Evolutionary conservation across 2,113 vertebrate species (phyloP), one percentile per base, ranked within the genome.

Genomic region (Pollachius pollachius): DNA sequence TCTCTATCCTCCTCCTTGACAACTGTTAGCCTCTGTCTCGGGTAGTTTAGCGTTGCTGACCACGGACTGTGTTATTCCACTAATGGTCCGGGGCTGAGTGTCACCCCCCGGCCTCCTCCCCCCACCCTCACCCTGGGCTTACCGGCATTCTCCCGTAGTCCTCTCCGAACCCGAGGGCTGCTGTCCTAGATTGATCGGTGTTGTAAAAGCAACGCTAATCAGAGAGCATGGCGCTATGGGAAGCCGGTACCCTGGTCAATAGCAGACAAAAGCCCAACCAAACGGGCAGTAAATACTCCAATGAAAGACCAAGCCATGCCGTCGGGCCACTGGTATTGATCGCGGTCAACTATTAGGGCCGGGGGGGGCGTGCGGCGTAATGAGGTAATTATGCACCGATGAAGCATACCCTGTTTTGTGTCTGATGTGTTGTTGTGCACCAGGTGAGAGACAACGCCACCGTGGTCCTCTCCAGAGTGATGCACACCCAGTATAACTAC

Each of bases 401-500:
- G 52, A 52, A 12, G 41, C 1, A 12, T 48, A 48, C 41, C 12
- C 11, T 9, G 41, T 48, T 48, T 9, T 48, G 23, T 48, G 41
- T 48, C 30, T 48, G 41, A 48, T 13, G 37, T 41, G 37, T 41
- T 41, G 41, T 48, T 48, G 6, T 48, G 62, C 92, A 90, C 21
- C 89, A 99, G 97, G 97, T 99, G 54, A 91, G 95, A 70, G 97
- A 98, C 16, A 95, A 96, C 41, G 96, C 97, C 80, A 97, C 94
- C 0, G 89, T 99, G 73, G 95, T 99, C 80, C 87, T 99, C 70
- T 98, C 97, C 5, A 95, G 90, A 84, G 93, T 94, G 83, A 67
- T 81, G 13, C 91, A 97, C 82, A 93, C 90, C 18, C 96, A 96
- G 77, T 96, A 96, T 73, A 96, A 94, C 3, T 96, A 97, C 52